Evolutionary conservation across 2,113 vertebrate genomes (phyloP).

Genomic region (Laterallus jamaicensis): DNA sequence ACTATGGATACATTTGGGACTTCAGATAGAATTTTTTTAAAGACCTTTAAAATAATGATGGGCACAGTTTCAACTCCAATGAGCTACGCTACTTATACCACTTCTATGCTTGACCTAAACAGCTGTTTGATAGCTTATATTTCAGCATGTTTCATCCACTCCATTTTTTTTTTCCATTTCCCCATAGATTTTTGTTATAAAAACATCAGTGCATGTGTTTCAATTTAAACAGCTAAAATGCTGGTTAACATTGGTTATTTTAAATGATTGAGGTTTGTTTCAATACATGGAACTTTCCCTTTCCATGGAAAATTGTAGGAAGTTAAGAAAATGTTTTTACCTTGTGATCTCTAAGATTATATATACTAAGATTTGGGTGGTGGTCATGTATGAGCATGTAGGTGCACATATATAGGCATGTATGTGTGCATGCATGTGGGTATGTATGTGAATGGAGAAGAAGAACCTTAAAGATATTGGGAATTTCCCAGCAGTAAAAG

Average conservation of each 20-base stretch:
- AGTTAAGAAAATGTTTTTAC: background rate
- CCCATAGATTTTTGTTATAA: background rate
- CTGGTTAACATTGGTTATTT: background rate
- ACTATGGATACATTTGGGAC: background rate
- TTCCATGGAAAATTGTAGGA: constrained; percentile 11
- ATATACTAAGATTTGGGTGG: background rate
- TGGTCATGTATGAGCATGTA: background rate
- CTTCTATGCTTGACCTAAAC: background rate
- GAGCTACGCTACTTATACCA: background rate
- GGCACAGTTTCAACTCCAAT: background rate
- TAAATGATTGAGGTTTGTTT: background rate
- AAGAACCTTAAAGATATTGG: background rate
- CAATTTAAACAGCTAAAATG: constrained; percentile 7
- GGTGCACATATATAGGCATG: fast-evolving
- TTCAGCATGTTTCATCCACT: background rate
- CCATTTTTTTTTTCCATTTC: background rate
- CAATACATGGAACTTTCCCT: background rate
- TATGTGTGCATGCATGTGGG: no score
- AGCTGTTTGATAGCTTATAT: background rate
- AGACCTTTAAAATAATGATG: background rate
- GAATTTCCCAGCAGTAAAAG: constrained; percentile 27
- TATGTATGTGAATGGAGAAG: background rate
- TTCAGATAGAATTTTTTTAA: background rate
- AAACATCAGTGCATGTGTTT: background rate
- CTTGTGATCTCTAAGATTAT: background rate